A percentile compares a stretch with the other conserved stretches of the same genome.
Conservation (phyloP, 1,140 invertebrate genomes). For the Drosophila elegans region DNA sequence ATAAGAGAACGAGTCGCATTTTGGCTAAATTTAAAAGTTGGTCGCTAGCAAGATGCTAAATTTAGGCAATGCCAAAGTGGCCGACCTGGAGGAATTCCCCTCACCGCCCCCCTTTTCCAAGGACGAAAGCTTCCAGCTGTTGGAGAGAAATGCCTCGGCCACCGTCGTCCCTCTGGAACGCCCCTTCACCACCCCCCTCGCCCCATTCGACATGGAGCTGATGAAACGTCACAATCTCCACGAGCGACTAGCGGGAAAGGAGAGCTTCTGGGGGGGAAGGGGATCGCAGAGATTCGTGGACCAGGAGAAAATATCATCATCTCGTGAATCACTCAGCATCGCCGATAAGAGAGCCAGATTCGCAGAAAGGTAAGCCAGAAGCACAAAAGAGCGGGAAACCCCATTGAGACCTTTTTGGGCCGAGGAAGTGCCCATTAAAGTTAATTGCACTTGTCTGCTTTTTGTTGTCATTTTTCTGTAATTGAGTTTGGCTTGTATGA, state of each 20-base stretch:
- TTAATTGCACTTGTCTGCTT: conserved; percentile 42
- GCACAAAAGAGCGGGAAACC: conserved; percentile 10
- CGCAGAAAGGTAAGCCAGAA: conserved; percentile 50
- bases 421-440: conserved; percentile 63
- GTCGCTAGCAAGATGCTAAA: conserved; percentile 63
- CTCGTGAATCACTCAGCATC: conserved; percentile 47
- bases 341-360: conserved; percentile 58
- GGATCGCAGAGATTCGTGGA: conserved; percentile 41
- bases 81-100: conserved; percentile 31
- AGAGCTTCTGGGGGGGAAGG: conserved; percentile 43
- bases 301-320: conserved; percentile 34
- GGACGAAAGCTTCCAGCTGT: conserved; percentile 39
- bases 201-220: conserved; percentile 67
- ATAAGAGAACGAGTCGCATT: conserved; percentile 13
- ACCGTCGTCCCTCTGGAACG: conserved; percentile 22
- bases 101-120: conserved; percentile 1
- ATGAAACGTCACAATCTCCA: conserved; percentile 45
- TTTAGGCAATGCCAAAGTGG: conserved; percentile 57
- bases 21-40: conserved; percentile 34
- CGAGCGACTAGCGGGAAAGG: conserved; percentile 30
- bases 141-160: conserved; percentile 11
- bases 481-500: conserved; percentile 27
- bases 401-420: neutral
- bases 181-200: conserved; percentile 62
- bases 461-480: conserved; percentile 33